Conservation (phyloP, 1,140 invertebrate species). For the Drosophila eugracilis region DNA sequence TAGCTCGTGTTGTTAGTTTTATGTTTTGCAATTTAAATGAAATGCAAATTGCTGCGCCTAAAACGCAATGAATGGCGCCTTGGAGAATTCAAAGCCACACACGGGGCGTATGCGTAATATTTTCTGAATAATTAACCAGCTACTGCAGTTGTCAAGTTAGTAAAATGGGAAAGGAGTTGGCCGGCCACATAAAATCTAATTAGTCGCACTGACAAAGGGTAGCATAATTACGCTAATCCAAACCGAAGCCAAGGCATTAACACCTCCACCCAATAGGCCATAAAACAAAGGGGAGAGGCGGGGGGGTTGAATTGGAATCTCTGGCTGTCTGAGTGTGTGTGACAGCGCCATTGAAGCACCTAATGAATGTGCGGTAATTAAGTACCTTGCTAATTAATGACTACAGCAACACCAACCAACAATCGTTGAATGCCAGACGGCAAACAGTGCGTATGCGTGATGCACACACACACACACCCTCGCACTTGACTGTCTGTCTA, state of each 20-base stretch:
- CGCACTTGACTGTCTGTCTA: conserved; percentile 21
- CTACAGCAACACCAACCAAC: conserved; percentile 73
- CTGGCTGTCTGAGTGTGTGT: conserved; percentile 12
- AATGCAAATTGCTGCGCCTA: conserved; percentile 69
- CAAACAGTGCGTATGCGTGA: conserved; percentile 73
- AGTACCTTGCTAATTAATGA: conserved; percentile 85
- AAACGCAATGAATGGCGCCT: conserved; percentile 55
- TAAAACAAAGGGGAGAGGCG: conserved; percentile 39
- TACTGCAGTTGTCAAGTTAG: conserved; percentile 17
- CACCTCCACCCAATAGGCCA: conserved; percentile 54
- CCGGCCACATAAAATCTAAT: conserved; percentile 72
- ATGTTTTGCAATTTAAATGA: conserved; percentile 78
- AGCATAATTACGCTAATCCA: conserved; percentile 75
- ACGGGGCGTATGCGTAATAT: conserved; percentile 76
- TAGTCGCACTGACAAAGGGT: conserved; percentile 76
- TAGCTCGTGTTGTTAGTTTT: conserved; percentile 58
- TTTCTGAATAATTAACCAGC: conserved; percentile 66
- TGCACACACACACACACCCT: conserved; percentile 31
- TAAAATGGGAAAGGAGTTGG: not conserved
- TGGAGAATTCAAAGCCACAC: conserved; percentile 47
- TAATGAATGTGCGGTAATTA: conserved; percentile 85
- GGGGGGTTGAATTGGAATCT: not conserved
- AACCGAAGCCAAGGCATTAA: conserved; percentile 59
- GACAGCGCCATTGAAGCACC: conserved; percentile 75
- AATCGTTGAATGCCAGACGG: conserved; percentile 59